Conservation (phyloP, 2,113 vertebrate genomes). For the Polypterus bichir region DNA sequence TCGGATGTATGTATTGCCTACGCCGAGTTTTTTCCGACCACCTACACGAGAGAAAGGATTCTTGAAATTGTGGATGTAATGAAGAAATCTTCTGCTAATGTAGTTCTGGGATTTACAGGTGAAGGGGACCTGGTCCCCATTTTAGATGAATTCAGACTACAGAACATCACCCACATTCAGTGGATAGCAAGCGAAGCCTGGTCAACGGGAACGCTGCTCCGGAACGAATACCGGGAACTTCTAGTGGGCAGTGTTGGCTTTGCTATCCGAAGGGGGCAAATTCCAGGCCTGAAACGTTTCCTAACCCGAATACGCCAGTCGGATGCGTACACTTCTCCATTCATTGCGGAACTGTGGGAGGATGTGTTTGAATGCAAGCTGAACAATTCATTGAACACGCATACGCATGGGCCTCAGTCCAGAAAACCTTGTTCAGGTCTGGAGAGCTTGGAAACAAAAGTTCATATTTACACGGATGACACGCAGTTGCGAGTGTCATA, state of each 20-base stretch:
- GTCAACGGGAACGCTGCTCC: constrained; percentile 5
- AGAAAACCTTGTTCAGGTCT: constrained; percentile 25
- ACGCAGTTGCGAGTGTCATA: constrained; percentile 13
- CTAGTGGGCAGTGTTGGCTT: constrained; percentile 8
- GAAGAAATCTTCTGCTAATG: neutral
- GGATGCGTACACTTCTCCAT: neutral
- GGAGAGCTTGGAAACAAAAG: constrained; percentile 1
- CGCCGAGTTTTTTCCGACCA: neutral
- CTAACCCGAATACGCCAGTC: constrained; percentile 1
- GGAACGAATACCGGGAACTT: neutral
- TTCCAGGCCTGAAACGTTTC: constrained; percentile 6
- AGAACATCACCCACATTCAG: constrained; percentile 6
- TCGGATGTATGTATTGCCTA: constrained; percentile 5
- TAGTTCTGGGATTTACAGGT: constrained; percentile 9
- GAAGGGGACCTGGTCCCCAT: constrained; percentile 7
- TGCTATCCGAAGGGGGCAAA: constrained; percentile 1
- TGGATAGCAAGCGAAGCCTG: constrained; percentile 17
- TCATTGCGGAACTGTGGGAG: constrained; percentile 6
- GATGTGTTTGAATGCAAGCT: neutral
- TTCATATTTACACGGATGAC: constrained; percentile 12
- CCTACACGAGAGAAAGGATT: neutral
- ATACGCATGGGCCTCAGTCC: constrained; percentile 13
- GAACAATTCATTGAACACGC: constrained; percentile 2
- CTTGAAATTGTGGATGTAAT: constrained; percentile 10
- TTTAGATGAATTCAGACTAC: constrained; percentile 3